Conservation (phyloP, 1,140 invertebrate species). For the Tribolium castaneum region DNA sequence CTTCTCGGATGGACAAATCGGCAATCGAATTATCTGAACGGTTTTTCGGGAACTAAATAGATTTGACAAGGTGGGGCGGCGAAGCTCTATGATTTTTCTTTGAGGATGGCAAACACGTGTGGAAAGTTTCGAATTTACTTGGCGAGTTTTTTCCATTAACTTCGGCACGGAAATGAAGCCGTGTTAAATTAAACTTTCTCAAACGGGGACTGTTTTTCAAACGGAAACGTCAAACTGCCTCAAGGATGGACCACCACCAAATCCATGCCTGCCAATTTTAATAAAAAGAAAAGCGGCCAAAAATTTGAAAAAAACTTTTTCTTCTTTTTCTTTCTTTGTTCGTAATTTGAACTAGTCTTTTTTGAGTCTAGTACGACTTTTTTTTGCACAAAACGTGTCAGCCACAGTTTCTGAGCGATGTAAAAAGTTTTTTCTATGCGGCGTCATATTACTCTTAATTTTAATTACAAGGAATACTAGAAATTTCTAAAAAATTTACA, state of each 20-base stretch:
- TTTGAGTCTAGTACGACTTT: too few relatives aligned
- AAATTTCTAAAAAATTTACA: too few relatives aligned
- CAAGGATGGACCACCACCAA: background rate
- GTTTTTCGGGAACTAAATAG: background rate
- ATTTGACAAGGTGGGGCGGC: background rate
- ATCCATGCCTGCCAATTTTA: background rate
- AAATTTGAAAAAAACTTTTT: too few relatives aligned
- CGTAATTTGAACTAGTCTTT: too few relatives aligned
- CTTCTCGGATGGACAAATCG: background rate
- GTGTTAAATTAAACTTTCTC: background rate
- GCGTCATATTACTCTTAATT: too few relatives aligned
- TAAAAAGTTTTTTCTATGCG: too few relatives aligned
- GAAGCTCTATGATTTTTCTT: background rate
- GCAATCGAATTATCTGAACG: background rate
- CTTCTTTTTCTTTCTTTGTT: too few relatives aligned
- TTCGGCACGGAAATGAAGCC: background rate
- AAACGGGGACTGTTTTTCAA: background rate
- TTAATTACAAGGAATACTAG: too few relatives aligned
- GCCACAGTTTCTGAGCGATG: too few relatives aligned
- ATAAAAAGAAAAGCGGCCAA: background rate
- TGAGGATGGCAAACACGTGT: background rate
- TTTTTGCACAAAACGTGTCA: too few relatives aligned
- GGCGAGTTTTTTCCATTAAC: background rate
- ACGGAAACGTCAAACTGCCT: background rate
- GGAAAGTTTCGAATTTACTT: background rate